Evolutionary conservation across 1,140 invertebrate genomes (phyloP).

Genomic region (Theocolax elegans): DNA sequence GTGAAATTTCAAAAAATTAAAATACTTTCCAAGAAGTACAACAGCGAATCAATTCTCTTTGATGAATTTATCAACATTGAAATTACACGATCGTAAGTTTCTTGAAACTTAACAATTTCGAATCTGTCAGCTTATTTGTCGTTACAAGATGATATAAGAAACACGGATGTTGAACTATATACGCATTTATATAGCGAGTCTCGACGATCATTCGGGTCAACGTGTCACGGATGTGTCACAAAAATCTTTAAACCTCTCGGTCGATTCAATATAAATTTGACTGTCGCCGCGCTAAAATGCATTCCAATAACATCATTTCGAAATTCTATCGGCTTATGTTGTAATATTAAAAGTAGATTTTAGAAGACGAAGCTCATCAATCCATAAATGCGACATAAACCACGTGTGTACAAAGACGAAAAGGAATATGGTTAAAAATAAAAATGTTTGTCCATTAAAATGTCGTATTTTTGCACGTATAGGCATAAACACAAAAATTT

Average conservation of each 20-base stretch:
- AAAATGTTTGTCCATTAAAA: neutral
- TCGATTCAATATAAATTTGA: too few relatives aligned
- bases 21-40: too few relatives aligned
- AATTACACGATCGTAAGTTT: too few relatives aligned
- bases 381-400: too few relatives aligned
- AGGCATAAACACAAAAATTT: constrained; percentile 14
- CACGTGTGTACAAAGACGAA: too few relatives aligned
- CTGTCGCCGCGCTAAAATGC: too few relatives aligned
- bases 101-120: neutral
- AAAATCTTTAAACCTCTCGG: neutral
- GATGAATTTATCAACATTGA: too few relatives aligned
- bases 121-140: neutral
- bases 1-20: too few relatives aligned
- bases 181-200: too few relatives aligned
- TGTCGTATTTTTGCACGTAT: constrained; percentile 8
- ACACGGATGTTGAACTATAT: neutral
- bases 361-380: neutral
- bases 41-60: too few relatives aligned
- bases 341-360: neutral
- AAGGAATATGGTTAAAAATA: too few relatives aligned
- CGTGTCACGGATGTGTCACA: neutral
- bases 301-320: too few relatives aligned
- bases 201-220: constrained; percentile 8
- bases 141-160: neutral
- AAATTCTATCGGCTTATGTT: neutral